A percentile compares a stretch with the other conserved stretches of the same genome.
phyloP scores from a whole-genome alignment of 1,140 invertebrate genomes.

The Drosophila rhopaloa region DNA sequence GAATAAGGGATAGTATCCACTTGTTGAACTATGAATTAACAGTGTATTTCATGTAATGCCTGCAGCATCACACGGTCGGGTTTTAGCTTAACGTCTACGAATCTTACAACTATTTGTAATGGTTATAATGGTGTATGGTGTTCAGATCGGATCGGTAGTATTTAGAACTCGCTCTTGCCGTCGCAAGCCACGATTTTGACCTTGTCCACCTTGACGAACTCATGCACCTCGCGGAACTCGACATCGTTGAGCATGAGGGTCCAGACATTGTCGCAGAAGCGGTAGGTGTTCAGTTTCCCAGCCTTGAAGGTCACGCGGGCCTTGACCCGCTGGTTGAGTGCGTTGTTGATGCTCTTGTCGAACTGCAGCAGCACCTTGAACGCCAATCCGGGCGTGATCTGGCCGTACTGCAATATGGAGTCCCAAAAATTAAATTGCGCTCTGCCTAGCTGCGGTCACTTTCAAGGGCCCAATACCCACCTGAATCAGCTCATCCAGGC shows the following conservation, averaged over 20 bases:
- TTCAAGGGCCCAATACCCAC: conserved; percentile 85
- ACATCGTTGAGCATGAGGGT: conserved; percentile 98
- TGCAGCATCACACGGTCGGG: conserved; percentile 30
- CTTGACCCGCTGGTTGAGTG: conserved; percentile 96
- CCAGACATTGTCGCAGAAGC: conserved; percentile 99
- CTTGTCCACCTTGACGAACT: conserved; percentile 97
- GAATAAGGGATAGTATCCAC: neutral
- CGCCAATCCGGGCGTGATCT: conserved; percentile 96
- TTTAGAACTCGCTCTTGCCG: conserved; percentile 92
- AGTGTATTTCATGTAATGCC: conserved; percentile 34
- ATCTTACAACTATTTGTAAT: conserved; percentile 53
- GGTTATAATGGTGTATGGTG: neutral
- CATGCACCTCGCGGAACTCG: conserved; percentile 98
- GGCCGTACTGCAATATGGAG: conserved; percentile 92
- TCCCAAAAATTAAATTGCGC: conserved; percentile 28
- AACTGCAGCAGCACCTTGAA: conserved; percentile 97
- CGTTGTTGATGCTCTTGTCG: conserved; percentile 98
- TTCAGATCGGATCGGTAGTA: conserved; percentile 12
- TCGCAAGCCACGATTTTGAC: conserved; percentile 99
- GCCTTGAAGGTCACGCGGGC: conserved; percentile 97
- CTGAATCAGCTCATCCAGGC: conserved; percentile 96
- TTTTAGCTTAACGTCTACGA: conserved; percentile 49
- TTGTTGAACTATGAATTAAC: conserved; percentile 50
- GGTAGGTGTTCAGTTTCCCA: conserved; percentile 98
- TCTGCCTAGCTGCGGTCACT: conserved; percentile 21